phyloP scores from a whole-genome alignment of 2,797 vertebrate genomes.

The Botia almorhae region DNA sequence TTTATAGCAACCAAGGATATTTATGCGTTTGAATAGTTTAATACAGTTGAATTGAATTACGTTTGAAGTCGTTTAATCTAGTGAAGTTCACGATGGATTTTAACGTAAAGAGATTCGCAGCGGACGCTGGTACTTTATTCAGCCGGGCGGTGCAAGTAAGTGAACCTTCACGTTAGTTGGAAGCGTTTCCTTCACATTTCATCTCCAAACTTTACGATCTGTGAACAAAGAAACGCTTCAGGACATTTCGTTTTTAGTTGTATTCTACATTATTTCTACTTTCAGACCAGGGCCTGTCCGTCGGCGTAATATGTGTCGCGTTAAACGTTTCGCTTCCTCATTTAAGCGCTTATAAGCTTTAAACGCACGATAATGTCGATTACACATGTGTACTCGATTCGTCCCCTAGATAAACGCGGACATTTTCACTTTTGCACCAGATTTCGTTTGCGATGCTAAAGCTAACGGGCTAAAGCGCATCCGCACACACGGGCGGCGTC shows the following conservation, averaged over 20 bases:
- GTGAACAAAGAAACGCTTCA: no score
- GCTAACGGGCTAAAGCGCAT: conserved; percentile 31
- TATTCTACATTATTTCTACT: neutral
- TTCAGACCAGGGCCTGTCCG: neutral
- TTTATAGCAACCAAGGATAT: neutral
- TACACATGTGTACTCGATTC: no score
- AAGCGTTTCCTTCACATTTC: neutral
- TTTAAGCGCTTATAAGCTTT: neutral
- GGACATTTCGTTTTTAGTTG: neutral
- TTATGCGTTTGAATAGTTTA: neutral
- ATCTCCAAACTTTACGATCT: neutral
- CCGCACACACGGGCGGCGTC: neutral
- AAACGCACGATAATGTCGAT: neutral
- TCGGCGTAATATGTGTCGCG: neutral
- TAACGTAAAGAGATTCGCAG: conserved; percentile 92
- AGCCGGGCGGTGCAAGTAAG: conserved; percentile 93
- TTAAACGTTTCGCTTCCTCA: neutral
- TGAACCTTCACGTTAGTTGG: neutral
- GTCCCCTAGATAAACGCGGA: neutral
- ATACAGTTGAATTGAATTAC: no score
- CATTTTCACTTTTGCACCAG: neutral
- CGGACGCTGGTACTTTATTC: conserved; percentile 93
- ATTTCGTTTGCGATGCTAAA: conserved; percentile 3
- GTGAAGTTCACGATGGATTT: conserved; percentile 84
- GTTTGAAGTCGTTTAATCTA: no score